Conservation (phyloP, 2,888 invertebrate genomes). For the Meganola albula region DNA sequence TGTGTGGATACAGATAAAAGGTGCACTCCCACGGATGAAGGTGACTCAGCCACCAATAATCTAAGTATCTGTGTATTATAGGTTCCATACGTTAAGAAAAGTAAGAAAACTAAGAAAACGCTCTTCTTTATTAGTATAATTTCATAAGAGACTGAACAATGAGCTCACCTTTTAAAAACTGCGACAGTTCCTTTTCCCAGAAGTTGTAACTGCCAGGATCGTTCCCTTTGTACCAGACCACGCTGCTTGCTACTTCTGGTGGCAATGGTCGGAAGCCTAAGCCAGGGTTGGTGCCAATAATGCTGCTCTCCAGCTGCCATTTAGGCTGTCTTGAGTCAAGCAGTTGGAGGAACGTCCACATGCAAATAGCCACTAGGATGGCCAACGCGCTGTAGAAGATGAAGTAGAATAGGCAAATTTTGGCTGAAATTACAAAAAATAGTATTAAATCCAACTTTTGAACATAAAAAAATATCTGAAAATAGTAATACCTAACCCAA, state of each 20-base stretch:
- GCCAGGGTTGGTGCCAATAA: constrained; percentile 97
- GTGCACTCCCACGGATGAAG: too few relatives aligned
- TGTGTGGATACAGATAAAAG: too few relatives aligned
- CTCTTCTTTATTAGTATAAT: too few relatives aligned
- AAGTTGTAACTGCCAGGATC: constrained; percentile 85
- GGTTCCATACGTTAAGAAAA: too few relatives aligned
- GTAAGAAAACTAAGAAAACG: too few relatives aligned
- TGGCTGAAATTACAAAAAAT: too few relatives aligned
- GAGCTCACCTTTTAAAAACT: constrained; percentile 86
- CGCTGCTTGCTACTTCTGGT: constrained; percentile 91
- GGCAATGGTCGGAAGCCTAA: constrained; percentile 97
- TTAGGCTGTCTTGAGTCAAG: constrained; percentile 92
- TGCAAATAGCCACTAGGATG: constrained; percentile 94
- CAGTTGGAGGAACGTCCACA: constrained; percentile 95
- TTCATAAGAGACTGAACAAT: not conserved
- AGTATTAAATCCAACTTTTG: too few relatives aligned
- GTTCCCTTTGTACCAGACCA: constrained; percentile 95
- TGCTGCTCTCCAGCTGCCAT: constrained; percentile 90
- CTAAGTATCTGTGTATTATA: too few relatives aligned
- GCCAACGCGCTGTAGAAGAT: constrained; percentile 95
- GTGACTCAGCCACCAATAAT: too few relatives aligned
- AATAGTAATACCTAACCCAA: too few relatives aligned
- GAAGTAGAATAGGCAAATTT: constrained; percentile 96
- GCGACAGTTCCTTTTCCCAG: constrained; percentile 86
- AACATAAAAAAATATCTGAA: too few relatives aligned